A percentile compares a stretch with the other conserved stretches of the same genome.
These are phyloP conservation scores for Neostethus bicornis DNA, from an alignment of 2,797 vertebrate genomes.

Conservation along the genomic window DNA sequence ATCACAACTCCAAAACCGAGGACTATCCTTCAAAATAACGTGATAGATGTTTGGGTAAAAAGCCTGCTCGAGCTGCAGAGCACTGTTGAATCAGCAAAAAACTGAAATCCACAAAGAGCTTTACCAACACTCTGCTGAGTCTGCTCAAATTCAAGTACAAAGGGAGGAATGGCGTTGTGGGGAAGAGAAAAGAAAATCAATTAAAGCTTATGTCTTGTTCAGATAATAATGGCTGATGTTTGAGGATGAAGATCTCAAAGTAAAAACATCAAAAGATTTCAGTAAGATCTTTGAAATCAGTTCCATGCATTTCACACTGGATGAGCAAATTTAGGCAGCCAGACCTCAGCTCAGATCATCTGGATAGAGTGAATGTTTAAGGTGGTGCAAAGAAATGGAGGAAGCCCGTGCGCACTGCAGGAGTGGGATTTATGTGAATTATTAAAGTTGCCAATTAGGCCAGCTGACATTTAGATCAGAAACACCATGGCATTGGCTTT, in stretches of 20 bases:
- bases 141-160: not conserved
- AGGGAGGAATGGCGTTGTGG: not conserved
- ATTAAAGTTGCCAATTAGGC: slow-evolving; percentile 80
- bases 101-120: slow-evolving; percentile 3
- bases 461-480: slow-evolving; percentile 81
- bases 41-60: slow-evolving; percentile 25
- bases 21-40: slow-evolving; percentile 3
- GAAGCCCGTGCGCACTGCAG: slow-evolving; percentile 28
- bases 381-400: slow-evolving; percentile 2
- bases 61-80: slow-evolving; percentile 9
- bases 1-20: not conserved
- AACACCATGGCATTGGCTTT: slow-evolving; percentile 72
- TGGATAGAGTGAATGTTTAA: slow-evolving; percentile 2
- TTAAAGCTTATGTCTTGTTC: not conserved
- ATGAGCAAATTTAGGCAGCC: no score
- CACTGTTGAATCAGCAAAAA: slow-evolving; percentile 4
- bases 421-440: slow-evolving; percentile 67
- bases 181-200: not conserved
- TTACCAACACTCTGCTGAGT: slow-evolving; percentile 7
- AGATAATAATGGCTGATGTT: not conserved
- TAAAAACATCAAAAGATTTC: no score
- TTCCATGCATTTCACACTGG: not conserved
- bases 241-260: no score
- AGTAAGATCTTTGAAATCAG: no score
- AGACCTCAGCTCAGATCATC: slow-evolving; percentile 3